Evolutionary conservation across 1,140 invertebrate genomes (phyloP).

Genomic region (Littorina saxatilis): DNA sequence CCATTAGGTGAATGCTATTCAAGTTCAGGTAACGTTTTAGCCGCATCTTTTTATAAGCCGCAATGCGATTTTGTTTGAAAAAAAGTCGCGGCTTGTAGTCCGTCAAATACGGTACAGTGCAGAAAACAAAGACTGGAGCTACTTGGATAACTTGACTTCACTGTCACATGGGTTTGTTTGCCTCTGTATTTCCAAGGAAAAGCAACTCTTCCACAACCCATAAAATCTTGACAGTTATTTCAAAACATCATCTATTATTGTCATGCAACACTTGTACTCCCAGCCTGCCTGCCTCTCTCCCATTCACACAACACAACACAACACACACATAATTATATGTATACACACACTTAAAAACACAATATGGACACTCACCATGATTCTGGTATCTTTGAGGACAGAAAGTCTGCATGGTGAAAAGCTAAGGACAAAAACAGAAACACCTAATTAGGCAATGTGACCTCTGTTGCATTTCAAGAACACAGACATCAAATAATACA

Average conservation of each 20-base stretch:
- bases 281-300: no score
- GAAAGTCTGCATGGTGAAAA: slow-evolving; percentile 75
- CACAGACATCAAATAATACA: neutral
- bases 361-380: slow-evolving; percentile 70
- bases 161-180: neutral
- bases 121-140: neutral
- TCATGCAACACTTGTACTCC: neutral
- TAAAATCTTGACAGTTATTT: no score
- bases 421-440: no score
- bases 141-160: neutral
- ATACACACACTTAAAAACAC: neutral
- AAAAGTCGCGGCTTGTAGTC: no score
- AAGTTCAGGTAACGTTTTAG: no score
- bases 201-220: no score
- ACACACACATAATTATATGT: neutral
- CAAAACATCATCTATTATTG: no score
- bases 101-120: no score
- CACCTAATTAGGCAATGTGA: slow-evolving; percentile 37
- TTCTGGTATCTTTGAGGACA: slow-evolving; percentile 75
- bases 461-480: neutral
- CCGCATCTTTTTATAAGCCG: no score
- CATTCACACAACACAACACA: neutral
- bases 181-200: no score
- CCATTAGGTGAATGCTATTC: no score
- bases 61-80: no score